Evolutionary conservation across 2,888 invertebrate genomes (phyloP).

Genomic region (Mimachlamys varia): DNA sequence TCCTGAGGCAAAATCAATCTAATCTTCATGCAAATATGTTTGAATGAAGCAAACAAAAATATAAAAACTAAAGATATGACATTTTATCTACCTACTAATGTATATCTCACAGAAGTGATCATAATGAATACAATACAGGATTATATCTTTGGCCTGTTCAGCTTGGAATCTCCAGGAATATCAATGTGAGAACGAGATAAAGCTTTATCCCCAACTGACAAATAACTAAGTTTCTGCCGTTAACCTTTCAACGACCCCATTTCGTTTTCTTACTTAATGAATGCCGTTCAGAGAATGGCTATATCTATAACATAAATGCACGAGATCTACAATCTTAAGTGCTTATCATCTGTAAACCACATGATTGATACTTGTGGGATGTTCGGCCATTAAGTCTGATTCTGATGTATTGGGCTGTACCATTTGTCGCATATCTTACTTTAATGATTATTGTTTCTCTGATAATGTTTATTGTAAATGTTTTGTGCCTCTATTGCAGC

Average conservation of each 20-base stretch:
- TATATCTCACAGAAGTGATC: neutral
- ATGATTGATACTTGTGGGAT: neutral
- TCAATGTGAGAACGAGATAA: neutral
- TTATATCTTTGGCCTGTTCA: neutral
- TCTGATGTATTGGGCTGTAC: neutral
- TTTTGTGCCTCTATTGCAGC: neutral
- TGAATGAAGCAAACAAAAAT: too few relatives aligned
- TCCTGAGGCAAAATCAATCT: too few relatives aligned
- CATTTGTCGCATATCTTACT: neutral
- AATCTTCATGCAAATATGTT: too few relatives aligned
- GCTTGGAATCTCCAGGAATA: neutral
- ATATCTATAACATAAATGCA: neutral
- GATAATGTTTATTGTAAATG: neutral
- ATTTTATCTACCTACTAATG: neutral
- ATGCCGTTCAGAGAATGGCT: neutral
- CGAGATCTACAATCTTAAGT: neutral
- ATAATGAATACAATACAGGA: neutral
- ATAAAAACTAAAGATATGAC: too few relatives aligned
- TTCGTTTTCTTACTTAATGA: neutral
- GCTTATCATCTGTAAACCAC: neutral
- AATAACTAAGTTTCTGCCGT: neutral
- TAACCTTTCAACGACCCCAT: neutral
- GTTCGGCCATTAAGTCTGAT: neutral
- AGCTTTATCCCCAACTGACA: neutral
- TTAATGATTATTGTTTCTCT: neutral